Percentiles rank a stretch among this genome's conserved stretches.
Evolutionary conservation across 2,888 invertebrate genomes (phyloP).

Genomic region (Leptopterna dolabrata): DNA sequence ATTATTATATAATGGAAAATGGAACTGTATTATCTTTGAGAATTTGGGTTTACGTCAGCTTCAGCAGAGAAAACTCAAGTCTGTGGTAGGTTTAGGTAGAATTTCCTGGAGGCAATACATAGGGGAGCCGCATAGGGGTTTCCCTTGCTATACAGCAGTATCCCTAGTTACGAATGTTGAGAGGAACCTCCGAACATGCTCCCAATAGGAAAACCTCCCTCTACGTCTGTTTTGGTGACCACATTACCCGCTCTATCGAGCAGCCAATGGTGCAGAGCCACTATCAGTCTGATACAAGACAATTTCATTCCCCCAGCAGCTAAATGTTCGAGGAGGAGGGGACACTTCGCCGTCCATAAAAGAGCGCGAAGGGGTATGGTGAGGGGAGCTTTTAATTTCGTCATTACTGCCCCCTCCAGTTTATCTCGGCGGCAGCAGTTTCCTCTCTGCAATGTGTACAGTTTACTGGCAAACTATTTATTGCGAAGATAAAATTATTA

Average conservation of each 20-base stretch:
- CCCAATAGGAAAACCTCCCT: neutral
- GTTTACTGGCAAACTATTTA: neutral
- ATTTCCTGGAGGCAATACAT: too few relatives aligned
- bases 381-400: constrained; percentile 20
- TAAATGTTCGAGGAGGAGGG: neutral
- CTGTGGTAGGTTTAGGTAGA: too few relatives aligned
- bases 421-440: constrained; percentile 18
- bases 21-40: too few relatives aligned
- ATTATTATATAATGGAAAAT: too few relatives aligned
- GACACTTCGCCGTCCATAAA: neutral
- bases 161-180: neutral
- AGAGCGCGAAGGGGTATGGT: neutral
- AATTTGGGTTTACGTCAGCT: too few relatives aligned
- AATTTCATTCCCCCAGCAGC: constrained; percentile 23
- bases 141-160: too few relatives aligned
- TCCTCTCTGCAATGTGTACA: neutral
- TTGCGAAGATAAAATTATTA: constrained; percentile 1
- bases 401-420: constrained; percentile 15
- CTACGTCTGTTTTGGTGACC: constrained; percentile 5
- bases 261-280: constrained; percentile 16
- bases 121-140: too few relatives aligned
- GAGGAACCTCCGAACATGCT: neutral
- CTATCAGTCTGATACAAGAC: constrained; percentile 18
- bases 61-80: too few relatives aligned
- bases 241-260: constrained; percentile 34